Evolutionary conservation across 2,888 invertebrate species (phyloP), one percentile per base, ranked within the genome.

Genomic region (Gastracanthus pulcherrimus): DNA sequence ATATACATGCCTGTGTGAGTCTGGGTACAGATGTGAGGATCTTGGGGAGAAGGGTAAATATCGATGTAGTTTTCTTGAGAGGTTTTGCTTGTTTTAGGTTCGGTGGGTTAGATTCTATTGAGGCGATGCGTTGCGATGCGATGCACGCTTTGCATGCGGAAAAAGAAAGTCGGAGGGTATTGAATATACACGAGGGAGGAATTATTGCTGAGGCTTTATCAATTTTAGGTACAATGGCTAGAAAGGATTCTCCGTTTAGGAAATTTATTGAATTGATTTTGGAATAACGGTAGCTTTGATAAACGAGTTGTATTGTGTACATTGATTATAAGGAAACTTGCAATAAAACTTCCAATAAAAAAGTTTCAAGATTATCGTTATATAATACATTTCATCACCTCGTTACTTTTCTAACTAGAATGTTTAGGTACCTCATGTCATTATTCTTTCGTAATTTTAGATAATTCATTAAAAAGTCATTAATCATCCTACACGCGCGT

Each of bases 51-150:
- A n/a, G 1, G 70, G 31, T 34, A 19, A 55, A 55, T 34, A 55
- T 55, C 70, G 23, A 23, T 55, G 55, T 70, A 51, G 16, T 55
- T 71, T 71, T 71, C 71, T 23, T 58, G 55, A 71, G 58, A 71
- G 71, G 55, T 71, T 71, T 71, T 71, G 71, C 71, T 62, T 74
- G 62, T 64, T 74, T 62, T 74, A 16, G 31, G 60, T 74, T 72
- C 72, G 72, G 41, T 41, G 60, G 60, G 72, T 64, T 74, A 74
- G 62, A 74, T 74, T 45, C 74, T 62, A 26, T 19, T 48, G 48
- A 3, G 58, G 26, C 23, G 58, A 13, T 11, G 31, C n/a, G n/a
- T n/a, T n/a, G 58, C 11, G 58, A 58, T 29, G 26, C 29, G 16
- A 26, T n/a, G 45, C n/a, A n/a, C n/a, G 45, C n/a, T 45, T 45